phyloP scores from a whole-genome alignment of 2,113 vertebrate genomes.

The Emydura subglobosa region DNA sequence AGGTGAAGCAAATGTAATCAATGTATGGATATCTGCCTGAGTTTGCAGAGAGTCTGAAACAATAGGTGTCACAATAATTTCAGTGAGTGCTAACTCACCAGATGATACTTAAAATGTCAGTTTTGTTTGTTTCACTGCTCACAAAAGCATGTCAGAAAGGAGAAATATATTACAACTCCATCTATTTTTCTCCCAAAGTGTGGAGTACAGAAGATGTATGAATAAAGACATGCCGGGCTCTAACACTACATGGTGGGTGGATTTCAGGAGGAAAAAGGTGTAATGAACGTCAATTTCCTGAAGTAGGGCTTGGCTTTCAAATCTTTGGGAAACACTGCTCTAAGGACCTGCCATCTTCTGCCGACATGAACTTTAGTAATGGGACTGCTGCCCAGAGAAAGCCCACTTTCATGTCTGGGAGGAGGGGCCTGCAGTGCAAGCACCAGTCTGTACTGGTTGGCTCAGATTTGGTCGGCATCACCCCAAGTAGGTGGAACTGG shows the following conservation, averaged over 20 bases:
- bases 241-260: not conserved
- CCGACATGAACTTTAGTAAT: not conserved
- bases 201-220: not conserved
- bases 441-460: not conserved
- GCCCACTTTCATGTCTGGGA: not conserved
- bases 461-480: not conserved
- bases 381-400: not conserved
- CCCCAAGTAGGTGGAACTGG: not conserved
- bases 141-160: rapidly evolving
- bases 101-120: not conserved
- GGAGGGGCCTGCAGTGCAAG: not conserved
- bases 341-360: not conserved
- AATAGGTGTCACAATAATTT: not conserved
- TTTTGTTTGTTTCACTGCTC: not conserved
- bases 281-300: not conserved
- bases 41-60: not conserved
- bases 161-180: not conserved
- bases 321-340: not conserved
- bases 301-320: not conserved
- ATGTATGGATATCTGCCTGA: not conserved
- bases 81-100: not conserved
- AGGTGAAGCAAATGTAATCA: not conserved
- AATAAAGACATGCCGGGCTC: not conserved
- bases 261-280: not conserved
- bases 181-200: not conserved